Conservation (phyloP, 2,113 vertebrate genomes). For the Eleginops maclovinus region DNA sequence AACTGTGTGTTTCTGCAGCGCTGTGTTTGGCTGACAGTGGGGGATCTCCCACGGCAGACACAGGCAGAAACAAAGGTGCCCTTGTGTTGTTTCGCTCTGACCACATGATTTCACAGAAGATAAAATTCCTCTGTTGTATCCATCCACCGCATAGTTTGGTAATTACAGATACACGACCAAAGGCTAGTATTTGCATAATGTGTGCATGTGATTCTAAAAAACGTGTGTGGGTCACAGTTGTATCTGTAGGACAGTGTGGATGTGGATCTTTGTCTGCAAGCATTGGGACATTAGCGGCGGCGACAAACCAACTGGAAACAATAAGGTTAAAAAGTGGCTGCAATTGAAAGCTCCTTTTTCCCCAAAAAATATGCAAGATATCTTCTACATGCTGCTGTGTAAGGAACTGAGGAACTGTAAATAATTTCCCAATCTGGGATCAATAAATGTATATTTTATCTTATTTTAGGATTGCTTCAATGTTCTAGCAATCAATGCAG, state of each 20-base stretch:
- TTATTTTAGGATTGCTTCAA: too few species aligned
- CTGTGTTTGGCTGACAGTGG: constrained; percentile 54
- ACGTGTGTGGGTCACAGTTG: background rate
- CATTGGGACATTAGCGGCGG: too few species aligned
- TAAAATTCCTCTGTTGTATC: constrained; percentile 68
- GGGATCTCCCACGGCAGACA: constrained; percentile 61
- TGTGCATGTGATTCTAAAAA: constrained; percentile 1
- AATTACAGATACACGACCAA: constrained; percentile 44
- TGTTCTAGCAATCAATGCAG: background rate
- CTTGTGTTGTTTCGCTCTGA: constrained; percentile 65
- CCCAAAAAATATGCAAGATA: background rate
- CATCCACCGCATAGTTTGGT: constrained; percentile 55
- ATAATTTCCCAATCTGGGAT: too few species aligned
- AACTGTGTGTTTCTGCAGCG: constrained; percentile 27
- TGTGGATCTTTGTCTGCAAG: too few species aligned
- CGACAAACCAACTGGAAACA: too few species aligned
- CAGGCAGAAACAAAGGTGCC: constrained; percentile 60
- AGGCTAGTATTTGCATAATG: constrained; percentile 46
- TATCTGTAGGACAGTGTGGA: background rate
- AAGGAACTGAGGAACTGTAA: too few species aligned
- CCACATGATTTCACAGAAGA: constrained; percentile 62
- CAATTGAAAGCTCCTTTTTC: too few species aligned
- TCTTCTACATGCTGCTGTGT: background rate
- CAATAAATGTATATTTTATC: too few species aligned
- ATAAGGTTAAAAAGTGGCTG: too few species aligned